These are phyloP conservation scores for Sphenopsis melanotis DNA, from an alignment of 2,797 vertebrate species.

Conservation along the genomic window DNA sequence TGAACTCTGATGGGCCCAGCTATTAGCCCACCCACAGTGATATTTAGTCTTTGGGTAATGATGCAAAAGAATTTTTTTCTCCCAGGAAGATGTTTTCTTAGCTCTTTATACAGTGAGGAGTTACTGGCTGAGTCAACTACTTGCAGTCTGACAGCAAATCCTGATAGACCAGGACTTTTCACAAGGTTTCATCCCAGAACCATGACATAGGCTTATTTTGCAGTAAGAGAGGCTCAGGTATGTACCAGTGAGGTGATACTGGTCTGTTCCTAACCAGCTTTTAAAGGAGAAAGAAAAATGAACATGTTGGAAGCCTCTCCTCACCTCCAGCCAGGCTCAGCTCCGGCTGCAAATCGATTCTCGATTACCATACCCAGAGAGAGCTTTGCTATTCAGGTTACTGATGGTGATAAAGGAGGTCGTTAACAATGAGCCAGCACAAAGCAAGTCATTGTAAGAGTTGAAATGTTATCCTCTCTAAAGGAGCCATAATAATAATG, in stretches of 20 bases:
- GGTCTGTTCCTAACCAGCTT: background rate
- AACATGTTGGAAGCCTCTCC: conserved; percentile 4
- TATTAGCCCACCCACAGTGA: background rate
- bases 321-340: background rate
- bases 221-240: background rate
- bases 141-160: conserved; percentile 22
- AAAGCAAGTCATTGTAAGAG: conserved; percentile 55
- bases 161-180: background rate
- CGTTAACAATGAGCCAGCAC: conserved; percentile 43
- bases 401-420: conserved; percentile 51
- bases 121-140: background rate
- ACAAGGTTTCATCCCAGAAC: background rate
- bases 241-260: background rate
- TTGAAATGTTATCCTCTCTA: conserved; percentile 35
- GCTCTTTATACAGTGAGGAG: conserved; percentile 8
- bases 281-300: conserved; percentile 3
- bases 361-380: conserved; percentile 6
- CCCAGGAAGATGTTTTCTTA: conserved; percentile 12
- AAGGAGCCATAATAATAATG: conserved; percentile 42
- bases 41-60: conserved; percentile 6
- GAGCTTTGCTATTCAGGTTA: conserved; percentile 21
- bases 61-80: background rate
- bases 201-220: background rate
- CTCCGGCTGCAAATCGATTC: conserved; percentile 21
- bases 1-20: background rate